Conservation (phyloP, 2,797 vertebrate species). For the Odontamblyopus lacepedii region DNA sequence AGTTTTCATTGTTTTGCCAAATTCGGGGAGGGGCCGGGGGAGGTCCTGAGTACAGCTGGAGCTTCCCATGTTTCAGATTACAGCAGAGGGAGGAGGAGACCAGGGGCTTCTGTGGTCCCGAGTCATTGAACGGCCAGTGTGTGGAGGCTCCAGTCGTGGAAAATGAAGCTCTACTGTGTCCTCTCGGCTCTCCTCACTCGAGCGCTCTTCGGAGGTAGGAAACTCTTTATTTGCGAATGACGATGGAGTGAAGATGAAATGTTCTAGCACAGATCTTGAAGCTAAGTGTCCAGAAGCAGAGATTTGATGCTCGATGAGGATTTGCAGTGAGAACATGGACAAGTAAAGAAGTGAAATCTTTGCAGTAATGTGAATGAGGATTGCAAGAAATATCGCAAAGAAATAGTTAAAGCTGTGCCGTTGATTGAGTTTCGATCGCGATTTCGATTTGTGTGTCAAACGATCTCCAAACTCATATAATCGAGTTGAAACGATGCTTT, state of each 20-base stretch:
- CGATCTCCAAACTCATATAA: too few relatives aligned
- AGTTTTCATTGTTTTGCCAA: slow-evolving; percentile 46
- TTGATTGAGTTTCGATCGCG: too few relatives aligned
- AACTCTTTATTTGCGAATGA: slow-evolving; percentile 21
- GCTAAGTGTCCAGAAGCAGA: background rate
- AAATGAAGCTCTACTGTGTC: slow-evolving; percentile 82
- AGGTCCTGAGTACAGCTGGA: slow-evolving; percentile 68
- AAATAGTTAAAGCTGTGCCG: too few relatives aligned
- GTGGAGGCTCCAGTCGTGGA: slow-evolving; percentile 75
- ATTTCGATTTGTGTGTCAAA: too few relatives aligned
- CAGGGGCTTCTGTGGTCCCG: slow-evolving; percentile 53
- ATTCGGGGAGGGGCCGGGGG: slow-evolving; percentile 45
- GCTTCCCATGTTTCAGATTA: slow-evolving; percentile 70
- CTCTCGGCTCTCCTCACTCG: slow-evolving; percentile 74
- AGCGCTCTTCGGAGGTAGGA: slow-evolving; percentile 76
- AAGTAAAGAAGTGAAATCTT: too few relatives aligned
- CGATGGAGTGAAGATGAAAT: slow-evolving; percentile 18
- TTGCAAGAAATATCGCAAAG: too few relatives aligned
- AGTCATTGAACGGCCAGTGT: slow-evolving; percentile 67
- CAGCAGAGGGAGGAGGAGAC: slow-evolving; percentile 52
- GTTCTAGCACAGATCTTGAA: background rate
- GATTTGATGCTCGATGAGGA: background rate
- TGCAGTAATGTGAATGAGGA: too few relatives aligned
- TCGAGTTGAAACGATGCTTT: too few relatives aligned
- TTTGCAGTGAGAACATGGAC: background rate